Base-by-base conservation (phyloP, 2,888 invertebrate genomes). In the Candidula unifasciata region DNA sequence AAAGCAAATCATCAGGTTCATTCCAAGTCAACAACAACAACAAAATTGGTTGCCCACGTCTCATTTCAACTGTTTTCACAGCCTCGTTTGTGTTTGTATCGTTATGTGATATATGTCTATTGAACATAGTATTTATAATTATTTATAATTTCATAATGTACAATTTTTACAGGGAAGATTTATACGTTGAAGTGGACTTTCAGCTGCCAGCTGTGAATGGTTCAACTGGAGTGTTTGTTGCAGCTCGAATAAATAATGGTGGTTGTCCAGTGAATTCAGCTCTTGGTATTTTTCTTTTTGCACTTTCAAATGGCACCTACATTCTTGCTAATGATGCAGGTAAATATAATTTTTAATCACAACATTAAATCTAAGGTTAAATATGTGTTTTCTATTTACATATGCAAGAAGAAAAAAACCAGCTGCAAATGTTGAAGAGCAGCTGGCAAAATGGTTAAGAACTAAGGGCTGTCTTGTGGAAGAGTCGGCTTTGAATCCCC, bases 171-270 rank as follows among this genome's bases (percentile, higher is more conserved):
- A 85, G 87, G 76, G 87, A 88, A 8, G 92, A 92, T 35, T 88
- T 90, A 3, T 76, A 78, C 33, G 83, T 91, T 37, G 90, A 88
- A 66, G 88, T 89, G 21, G 92, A 93, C n/a, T 90, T 90, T 8
- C 60, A 78, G n/a, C 79, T 91, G 13, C 81, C 89, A 0, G 33
- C 57, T 8, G 90, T 91, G 8, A 93, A 93, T 83, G 90, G 88
- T 5, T 89, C 92, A 16, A 82, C 87, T 3, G 93, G 92, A 6
- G 90, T 91, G 13, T 93, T 91, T 86, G 80, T 94, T 21, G 94
- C 92, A 5, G 90, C 89, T 3, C 86, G 92, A 33, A 89, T 93
- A 0, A 88, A 90, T 84, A 83, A 90, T 52, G 91, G 91, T 8
- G 93, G 93, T 13, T 93, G 93, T 86, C 82, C 87, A 6, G 87